Evolutionary conservation across 2,888 invertebrate genomes (phyloP).

Genomic region (Schizaphis graminum): DNA sequence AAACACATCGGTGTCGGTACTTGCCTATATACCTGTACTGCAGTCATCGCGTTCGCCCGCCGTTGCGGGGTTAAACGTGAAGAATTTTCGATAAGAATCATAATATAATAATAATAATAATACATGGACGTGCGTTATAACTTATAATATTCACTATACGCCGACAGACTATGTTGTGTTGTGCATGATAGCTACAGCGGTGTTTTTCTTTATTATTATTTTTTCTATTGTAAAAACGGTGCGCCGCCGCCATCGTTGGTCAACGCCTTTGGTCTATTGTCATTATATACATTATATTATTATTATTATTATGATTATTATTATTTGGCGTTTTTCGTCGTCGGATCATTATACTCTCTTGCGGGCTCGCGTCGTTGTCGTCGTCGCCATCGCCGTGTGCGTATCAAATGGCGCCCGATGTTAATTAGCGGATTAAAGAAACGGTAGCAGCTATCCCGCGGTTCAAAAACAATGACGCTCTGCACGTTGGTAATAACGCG

Average conservation of each 20-base stretch:
- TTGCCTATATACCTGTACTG: not conserved
- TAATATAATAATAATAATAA: constrained; percentile 39
- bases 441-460: constrained; percentile 64
- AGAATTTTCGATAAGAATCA: constrained; percentile 62
- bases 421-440: constrained; percentile 66
- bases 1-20: not conserved
- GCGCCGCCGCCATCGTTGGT: constrained; percentile 49
- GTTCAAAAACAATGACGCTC: constrained; percentile 60
- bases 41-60: not conserved
- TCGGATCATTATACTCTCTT: constrained; percentile 54
- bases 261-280: constrained; percentile 59
- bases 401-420: constrained; percentile 61
- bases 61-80: constrained; percentile 52
- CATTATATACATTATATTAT: constrained; percentile 16
- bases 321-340: constrained; percentile 44
- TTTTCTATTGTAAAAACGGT: constrained; percentile 37
- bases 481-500: constrained; percentile 20
- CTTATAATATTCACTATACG: constrained; percentile 17
- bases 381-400: not conserved
- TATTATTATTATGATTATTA: constrained; percentile 24
- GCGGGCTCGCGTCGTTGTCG: not conserved
- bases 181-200: not conserved
- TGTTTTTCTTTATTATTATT: constrained; percentile 42
- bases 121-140: constrained; percentile 34
- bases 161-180: not conserved